phyloP scores from a whole-genome alignment of 1,140 invertebrate species.

The Acarapis woodi region DNA sequence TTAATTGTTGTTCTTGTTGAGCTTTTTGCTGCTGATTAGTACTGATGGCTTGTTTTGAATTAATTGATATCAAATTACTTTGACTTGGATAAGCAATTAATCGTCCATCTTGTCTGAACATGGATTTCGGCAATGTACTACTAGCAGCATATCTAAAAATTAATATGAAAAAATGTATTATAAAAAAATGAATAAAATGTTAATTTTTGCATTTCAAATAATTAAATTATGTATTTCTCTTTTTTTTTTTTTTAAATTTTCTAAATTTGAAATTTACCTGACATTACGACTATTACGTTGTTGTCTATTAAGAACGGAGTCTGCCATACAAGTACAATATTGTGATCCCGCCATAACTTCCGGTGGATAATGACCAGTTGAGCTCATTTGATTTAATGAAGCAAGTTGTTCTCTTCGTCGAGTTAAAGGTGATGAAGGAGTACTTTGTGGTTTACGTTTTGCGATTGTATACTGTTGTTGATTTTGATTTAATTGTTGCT shows the following conservation, averaged over 20 bases:
- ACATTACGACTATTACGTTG: slow-evolving; percentile 34
- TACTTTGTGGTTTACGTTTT: slow-evolving; percentile 4
- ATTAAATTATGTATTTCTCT: slow-evolving; percentile 29
- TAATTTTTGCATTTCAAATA: too few relatives aligned
- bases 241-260: too few relatives aligned
- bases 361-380: slow-evolving; percentile 31
- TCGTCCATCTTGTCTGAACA: background rate
- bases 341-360: too few relatives aligned
- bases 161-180: too few relatives aligned
- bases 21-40: slow-evolving; percentile 15
- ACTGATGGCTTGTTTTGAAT: slow-evolving; percentile 19
- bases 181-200: too few relatives aligned
- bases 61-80: slow-evolving; percentile 20
- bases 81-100: background rate
- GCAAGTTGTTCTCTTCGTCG: background rate
- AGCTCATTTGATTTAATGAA: background rate
- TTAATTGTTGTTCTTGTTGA: slow-evolving; percentile 5
- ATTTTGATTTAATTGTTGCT: background rate
- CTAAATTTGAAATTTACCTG: too few relatives aligned
- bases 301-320: slow-evolving; percentile 44
- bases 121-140: slow-evolving; percentile 16
- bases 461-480: background rate
- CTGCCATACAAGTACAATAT: slow-evolving; percentile 84
- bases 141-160: slow-evolving; percentile 14
- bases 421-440: slow-evolving; percentile 9